Conservation (phyloP, 2,888 invertebrate genomes). For the Geophilus truncorum region DNA sequence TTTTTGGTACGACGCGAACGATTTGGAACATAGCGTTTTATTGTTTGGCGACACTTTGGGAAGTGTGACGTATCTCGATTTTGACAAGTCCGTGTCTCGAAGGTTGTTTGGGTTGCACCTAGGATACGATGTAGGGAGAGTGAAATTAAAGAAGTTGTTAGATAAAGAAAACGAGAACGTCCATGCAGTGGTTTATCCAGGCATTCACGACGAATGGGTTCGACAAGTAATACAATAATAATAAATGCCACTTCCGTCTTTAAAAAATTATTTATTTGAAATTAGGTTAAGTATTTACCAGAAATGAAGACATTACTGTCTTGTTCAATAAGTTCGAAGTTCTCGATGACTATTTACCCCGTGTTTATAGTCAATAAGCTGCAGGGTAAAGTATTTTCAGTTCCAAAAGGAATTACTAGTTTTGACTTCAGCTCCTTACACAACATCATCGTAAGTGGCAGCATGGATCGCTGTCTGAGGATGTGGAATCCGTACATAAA, state of each 20-base stretch:
- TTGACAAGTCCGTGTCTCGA: neutral
- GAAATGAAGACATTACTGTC: neutral
- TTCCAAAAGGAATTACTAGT: neutral
- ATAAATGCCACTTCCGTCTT: no score
- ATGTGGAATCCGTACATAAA: conserved; percentile 28
- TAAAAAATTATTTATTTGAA: no score
- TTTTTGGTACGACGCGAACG: neutral
- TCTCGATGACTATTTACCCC: neutral
- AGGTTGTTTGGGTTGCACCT: neutral
- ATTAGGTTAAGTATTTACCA: neutral
- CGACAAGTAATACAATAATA: no score
- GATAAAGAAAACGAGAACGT: neutral
- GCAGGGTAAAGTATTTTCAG: neutral
- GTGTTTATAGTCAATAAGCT: neutral
- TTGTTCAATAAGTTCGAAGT: neutral
- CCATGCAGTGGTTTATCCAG: neutral
- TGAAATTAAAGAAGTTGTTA: neutral
- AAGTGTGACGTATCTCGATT: neutral
- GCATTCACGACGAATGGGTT: neutral
- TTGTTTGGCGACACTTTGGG: neutral
- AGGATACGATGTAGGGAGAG: neutral
- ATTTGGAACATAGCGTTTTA: neutral
- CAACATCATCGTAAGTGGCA: conserved; percentile 4
- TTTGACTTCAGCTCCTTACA: neutral
- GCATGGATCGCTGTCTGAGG: neutral